Evolutionary conservation across 1,140 invertebrate species (phyloP), one percentile per base, ranked within the genome.

Genomic region (Scaptodrosophila lebanonensis): DNA sequence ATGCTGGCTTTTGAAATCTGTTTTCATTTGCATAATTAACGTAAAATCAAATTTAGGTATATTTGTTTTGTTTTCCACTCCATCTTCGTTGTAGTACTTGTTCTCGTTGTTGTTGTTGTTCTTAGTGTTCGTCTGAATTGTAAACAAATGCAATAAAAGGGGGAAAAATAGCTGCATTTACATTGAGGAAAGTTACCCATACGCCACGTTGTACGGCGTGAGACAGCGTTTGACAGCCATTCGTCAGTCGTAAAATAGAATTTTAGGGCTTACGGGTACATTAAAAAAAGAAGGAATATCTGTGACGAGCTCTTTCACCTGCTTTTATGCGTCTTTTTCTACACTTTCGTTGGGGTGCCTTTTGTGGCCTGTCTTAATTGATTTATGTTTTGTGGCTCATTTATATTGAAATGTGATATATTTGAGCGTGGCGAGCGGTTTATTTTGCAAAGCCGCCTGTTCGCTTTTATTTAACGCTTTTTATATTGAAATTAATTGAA

Each of bases 1-100:
- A 82, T 82, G 83, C 76, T 61, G 60, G 76, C 57, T 70, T 83
- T 82, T 58, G 59, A 83, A 82, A 83, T 82, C 76, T 82, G 75
- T 82, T 82, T 82, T 82, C 75, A 82, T 82, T 82, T 83, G 65
- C 75, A 82, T 82, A 82, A 82, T 82, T 75, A 82, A 82, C 75
- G 66, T 69, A 47, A 66, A 70, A 75, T 83, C 70, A 83, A 75
- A 67, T 53, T 65, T 66, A 40, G 42, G n/a, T n/a, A n/a, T 59
- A 42, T 75, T 68, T 54, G 35, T 56, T 64, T 36, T 35, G 6
- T 33, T 38, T 44, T 36, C 40, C 27, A 29, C 32, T 25, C 17
- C n/a, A 13, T 43, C 17, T 8, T 11, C 5, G 27, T 9, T 6
- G 27, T 29, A 6, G 27, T 6, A n/a, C n/a, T n/a, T n/a, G n/a